Evolutionary conservation across 2,888 invertebrate genomes (phyloP).

Genomic region (Anorthoa munda): DNA sequence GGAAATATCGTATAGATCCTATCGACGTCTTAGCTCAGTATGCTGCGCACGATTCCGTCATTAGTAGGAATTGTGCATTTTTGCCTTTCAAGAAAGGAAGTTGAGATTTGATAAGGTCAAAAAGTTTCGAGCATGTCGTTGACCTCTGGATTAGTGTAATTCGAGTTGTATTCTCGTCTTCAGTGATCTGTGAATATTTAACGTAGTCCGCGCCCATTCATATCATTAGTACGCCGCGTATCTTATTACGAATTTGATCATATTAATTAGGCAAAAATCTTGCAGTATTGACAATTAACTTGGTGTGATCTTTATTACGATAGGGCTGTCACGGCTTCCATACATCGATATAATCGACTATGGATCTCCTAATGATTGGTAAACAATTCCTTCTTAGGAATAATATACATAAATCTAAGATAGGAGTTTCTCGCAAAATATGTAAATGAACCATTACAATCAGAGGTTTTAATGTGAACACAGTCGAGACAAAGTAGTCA

Average conservation of each 20-base stretch:
- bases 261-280: not conserved
- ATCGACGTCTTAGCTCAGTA: slow-evolving; percentile 81
- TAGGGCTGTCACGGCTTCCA: not conserved
- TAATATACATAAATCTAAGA: slow-evolving; percentile 38
- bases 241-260: slow-evolving; percentile 29
- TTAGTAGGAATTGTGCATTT: slow-evolving; percentile 86
- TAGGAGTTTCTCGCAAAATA: slow-evolving; percentile 49
- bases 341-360: not conserved
- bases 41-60: slow-evolving; percentile 87
- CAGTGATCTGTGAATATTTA: slow-evolving; percentile 52
- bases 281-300: slow-evolving; percentile 8
- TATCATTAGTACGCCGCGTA: slow-evolving; percentile 12
- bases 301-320: slow-evolving; percentile 8
- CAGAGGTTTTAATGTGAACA: slow-evolving; percentile 33
- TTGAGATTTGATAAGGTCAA: slow-evolving; percentile 79
- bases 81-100: slow-evolving; percentile 82
- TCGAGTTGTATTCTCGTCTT: slow-evolving; percentile 48
- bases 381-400: slow-evolving; percentile 32
- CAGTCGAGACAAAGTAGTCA: slow-evolving; percentile 36
- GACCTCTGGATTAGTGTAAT: slow-evolving; percentile 66
- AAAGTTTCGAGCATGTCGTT: slow-evolving; percentile 72
- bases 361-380: slow-evolving; percentile 30
- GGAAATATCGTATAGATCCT: slow-evolving; percentile 86
- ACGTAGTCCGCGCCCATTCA: slow-evolving; percentile 27
- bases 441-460: slow-evolving; percentile 36